phyloP scores from a whole-genome alignment of 2,113 vertebrate genomes.

The Numida meleagris region DNA sequence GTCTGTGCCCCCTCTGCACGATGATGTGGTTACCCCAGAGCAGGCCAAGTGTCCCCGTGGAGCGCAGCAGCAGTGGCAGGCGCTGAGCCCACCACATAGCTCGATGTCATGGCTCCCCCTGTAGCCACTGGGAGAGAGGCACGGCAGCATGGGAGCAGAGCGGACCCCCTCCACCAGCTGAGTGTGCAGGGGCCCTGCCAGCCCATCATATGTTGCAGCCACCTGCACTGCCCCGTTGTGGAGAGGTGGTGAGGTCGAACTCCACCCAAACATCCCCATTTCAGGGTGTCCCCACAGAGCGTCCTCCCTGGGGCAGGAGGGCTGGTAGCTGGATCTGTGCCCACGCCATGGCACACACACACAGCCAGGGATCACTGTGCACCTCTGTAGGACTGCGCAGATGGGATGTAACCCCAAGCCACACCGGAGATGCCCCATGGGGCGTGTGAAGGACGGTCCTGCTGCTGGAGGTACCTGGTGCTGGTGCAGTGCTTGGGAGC shows the following conservation, averaged over 20 bases:
- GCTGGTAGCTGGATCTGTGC: not conserved
- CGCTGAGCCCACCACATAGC: not conserved
- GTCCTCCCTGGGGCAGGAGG: not conserved
- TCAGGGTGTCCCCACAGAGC: too few species aligned
- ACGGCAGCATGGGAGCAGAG: not conserved
- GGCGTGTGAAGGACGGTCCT: fast-evolving
- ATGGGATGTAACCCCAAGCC: fast-evolving
- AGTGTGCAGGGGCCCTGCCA: not conserved
- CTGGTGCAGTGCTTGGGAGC: not conserved
- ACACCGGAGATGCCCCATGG: fast-evolving
- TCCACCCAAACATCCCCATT: fast-evolving
- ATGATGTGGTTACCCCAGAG: not conserved
- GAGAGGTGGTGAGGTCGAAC: not conserved
- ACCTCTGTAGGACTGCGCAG: fast-evolving
- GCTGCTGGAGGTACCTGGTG: not conserved
- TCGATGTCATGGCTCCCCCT: conserved; percentile 65
- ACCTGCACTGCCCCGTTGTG: not conserved
- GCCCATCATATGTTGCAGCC: not conserved
- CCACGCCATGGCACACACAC: fast-evolving
- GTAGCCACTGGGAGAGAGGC: conserved; percentile 50
- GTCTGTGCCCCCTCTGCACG: not conserved
- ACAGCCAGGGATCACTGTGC: fast-evolving
- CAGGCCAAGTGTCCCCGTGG: fast-evolving
- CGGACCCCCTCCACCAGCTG: not conserved
- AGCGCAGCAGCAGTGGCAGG: not conserved